Percentiles rank a stretch among this genome's conserved stretches.
These are phyloP conservation scores for Apodemia duryi DNA, from an alignment of 2,888 invertebrate genomes.

Conservation along the genomic window DNA sequence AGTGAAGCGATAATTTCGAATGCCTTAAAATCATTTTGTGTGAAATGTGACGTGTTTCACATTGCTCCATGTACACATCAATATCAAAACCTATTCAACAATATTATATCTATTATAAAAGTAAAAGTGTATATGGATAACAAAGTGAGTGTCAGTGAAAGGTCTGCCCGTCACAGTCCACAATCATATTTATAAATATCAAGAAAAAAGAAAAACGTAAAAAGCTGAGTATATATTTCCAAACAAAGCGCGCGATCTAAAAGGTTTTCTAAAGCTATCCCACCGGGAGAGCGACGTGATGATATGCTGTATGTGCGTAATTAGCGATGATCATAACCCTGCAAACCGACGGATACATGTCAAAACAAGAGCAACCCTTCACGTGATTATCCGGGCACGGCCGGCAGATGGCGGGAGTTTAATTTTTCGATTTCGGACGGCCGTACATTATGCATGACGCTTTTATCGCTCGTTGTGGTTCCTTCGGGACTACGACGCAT, in stretches of 20 bases:
- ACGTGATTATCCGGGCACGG: conserved; percentile 52
- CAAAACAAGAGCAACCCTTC: conserved; percentile 48
- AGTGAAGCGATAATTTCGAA: too few species aligned
- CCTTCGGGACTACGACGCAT: conserved; percentile 60
- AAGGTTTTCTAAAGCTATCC: conserved; percentile 32
- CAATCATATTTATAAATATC: conserved; percentile 4
- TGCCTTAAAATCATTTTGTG: too few species aligned
- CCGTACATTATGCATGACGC: conserved; percentile 74
- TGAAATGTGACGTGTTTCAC: too few species aligned
- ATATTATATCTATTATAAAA: too few species aligned
- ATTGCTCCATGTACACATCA: too few species aligned
- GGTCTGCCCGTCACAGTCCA: not conserved
- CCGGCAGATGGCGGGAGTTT: conserved; percentile 73
- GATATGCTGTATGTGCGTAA: conserved; percentile 41
- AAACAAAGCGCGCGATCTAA: conserved; percentile 24
- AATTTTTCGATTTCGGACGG: conserved; percentile 78
- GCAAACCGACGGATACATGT: conserved; percentile 47
- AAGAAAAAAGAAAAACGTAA: not conserved
- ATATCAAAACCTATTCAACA: too few species aligned
- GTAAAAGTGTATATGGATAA: too few species aligned
- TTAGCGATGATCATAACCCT: conserved; percentile 56
- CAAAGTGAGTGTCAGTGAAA: too few species aligned
- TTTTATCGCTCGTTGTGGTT: conserved; percentile 74
- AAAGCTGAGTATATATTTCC: conserved; percentile 11
- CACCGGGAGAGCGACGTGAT: conserved; percentile 31